phyloP scores from a whole-genome alignment of 2,888 invertebrate genomes.

The Trimorus sp. region DNA sequence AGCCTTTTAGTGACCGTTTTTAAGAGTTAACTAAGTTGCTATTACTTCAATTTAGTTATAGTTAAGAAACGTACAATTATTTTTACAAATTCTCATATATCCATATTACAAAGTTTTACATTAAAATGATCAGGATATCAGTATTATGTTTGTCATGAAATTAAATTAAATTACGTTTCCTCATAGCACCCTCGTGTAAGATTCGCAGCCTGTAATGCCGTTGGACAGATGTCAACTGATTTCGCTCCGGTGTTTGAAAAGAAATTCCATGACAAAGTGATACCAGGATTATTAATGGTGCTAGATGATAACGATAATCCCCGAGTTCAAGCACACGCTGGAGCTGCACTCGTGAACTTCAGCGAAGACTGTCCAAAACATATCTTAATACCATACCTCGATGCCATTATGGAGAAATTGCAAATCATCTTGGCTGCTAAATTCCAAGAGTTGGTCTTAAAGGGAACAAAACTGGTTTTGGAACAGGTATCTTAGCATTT shows the following conservation, averaged over 20 bases:
- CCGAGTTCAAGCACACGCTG: conserved; percentile 91
- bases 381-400: conserved; percentile 94
- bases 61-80: conserved; percentile 68
- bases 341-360: conserved; percentile 99
- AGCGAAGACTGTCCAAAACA: conserved; percentile 99
- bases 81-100: conserved; percentile 4
- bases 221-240: conserved; percentile 99
- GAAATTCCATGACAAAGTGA: conserved; percentile 97
- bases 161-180: no score
- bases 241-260: conserved; percentile 98
- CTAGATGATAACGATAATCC: conserved; percentile 96
- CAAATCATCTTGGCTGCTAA: conserved; percentile 94
- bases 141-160: no score
- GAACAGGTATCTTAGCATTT: conserved; percentile 86
- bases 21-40: conserved; percentile 70
- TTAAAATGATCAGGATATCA: background rate
- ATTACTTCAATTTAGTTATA: conserved; percentile 67
- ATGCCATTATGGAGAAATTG: conserved; percentile 94
- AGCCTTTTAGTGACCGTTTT: conserved; percentile 68
- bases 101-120: no score
- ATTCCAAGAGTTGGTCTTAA: conserved; percentile 96
- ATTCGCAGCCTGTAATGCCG: conserved; percentile 99
- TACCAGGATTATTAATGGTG: conserved; percentile 93
- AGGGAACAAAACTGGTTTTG: conserved; percentile 96
- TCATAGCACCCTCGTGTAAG: conserved; percentile 93